These are phyloP conservation scores for Calonectris borealis DNA, from an alignment of 2,113 vertebrate genomes.

Conservation along the genomic window DNA sequence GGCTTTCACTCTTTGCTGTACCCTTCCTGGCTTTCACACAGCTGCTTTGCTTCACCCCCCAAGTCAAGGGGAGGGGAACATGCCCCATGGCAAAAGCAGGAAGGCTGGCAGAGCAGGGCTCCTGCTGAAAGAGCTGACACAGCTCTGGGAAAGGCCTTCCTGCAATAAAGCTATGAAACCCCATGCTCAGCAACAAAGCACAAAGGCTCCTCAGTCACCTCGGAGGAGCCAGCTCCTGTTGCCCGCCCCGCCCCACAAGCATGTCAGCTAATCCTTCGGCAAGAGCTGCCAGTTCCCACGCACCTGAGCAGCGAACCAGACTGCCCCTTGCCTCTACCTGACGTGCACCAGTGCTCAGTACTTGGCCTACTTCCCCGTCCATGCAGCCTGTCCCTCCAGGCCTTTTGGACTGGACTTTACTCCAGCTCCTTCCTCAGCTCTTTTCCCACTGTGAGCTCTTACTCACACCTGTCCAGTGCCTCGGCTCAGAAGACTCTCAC, in stretches of 20 bases:
- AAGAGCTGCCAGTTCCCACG: constrained; percentile 53
- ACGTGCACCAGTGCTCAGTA: not conserved
- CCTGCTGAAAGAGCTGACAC: constrained; percentile 65
- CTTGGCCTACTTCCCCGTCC: not conserved
- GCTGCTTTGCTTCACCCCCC: constrained; percentile 18
- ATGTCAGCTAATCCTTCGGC: not conserved
- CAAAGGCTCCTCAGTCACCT: constrained; percentile 68
- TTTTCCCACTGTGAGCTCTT: not conserved
- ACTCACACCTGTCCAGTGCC: not conserved
- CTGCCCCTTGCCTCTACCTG: not conserved
- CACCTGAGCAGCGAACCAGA: not conserved
- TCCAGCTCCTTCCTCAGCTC: not conserved
- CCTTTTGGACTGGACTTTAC: not conserved
- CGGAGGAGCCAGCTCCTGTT: constrained; percentile 37
- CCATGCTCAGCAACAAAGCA: constrained; percentile 76
- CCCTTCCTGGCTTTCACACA: not conserved
- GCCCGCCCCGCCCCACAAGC: constrained; percentile 11
- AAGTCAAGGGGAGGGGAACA: constrained; percentile 11
- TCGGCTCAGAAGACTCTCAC: not conserved
- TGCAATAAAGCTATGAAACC: constrained; percentile 62
- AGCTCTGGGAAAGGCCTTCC: constrained; percentile 46
- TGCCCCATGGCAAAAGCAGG: constrained; percentile 5
- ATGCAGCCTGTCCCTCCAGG: not conserved
- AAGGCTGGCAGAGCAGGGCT: constrained; percentile 45
- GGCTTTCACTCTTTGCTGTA: not conserved